A percentile compares a stretch with the other conserved stretches of the same genome.
phyloP scores from a whole-genome alignment of 2,113 vertebrate species.

The Beaufortia kweichowensis region DNA sequence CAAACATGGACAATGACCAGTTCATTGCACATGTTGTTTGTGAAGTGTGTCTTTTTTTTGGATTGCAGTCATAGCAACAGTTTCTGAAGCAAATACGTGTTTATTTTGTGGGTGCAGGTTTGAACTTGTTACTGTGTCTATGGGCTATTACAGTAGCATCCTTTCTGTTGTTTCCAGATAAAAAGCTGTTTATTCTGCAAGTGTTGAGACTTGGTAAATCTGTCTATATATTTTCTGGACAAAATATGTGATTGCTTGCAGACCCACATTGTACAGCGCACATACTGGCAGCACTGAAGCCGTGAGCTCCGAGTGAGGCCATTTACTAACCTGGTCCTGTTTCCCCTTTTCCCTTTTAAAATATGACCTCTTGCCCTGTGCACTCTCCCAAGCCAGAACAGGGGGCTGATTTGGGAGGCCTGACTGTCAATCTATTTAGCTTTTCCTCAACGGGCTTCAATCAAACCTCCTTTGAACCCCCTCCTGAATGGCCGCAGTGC shows the following conservation, averaged over 20 bases:
- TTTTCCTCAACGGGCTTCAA: conserved; percentile 54
- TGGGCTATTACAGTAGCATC: neutral
- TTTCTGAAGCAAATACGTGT: neutral
- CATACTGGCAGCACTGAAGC: conserved; percentile 9
- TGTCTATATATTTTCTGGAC: conserved; percentile 15
- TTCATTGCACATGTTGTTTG: neutral
- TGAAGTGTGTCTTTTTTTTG: neutral
- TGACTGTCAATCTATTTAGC: conserved; percentile 54
- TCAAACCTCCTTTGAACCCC: conserved; percentile 57
- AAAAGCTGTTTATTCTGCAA: no score
- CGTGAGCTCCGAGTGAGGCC: conserved; percentile 40
- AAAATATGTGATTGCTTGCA: conserved; percentile 14
- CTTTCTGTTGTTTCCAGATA: no score
- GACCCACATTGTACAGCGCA: conserved; percentile 25
- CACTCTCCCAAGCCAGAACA: conserved; percentile 46
- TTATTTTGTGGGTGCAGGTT: neutral
- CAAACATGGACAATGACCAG: neutral
- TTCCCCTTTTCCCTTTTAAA: conserved; percentile 55
- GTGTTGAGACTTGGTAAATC: neutral
- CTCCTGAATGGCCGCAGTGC: conserved; percentile 44
- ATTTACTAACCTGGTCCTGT: conserved; percentile 47
- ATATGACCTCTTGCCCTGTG: conserved; percentile 50
- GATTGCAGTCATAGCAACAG: neutral
- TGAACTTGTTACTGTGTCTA: neutral
- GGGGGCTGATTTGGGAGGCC: conserved; percentile 55